These are phyloP conservation scores for Metopolophium dirhodum DNA, from an alignment of 1,140 invertebrate species.

Conservation along the genomic window DNA sequence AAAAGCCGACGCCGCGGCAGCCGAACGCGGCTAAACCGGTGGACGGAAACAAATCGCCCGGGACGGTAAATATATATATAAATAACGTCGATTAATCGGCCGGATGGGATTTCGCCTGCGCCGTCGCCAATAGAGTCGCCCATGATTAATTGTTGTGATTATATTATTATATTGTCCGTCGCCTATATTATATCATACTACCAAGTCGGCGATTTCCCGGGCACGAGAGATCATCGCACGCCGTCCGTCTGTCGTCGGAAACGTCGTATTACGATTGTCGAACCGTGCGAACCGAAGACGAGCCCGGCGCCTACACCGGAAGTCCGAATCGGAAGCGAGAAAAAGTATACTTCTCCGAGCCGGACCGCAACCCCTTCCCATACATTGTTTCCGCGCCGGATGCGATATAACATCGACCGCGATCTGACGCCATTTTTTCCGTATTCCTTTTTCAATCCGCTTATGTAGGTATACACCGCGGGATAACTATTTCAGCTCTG, in stretches of 20 bases:
- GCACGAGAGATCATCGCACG: not conserved
- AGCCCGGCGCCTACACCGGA: not conserved
- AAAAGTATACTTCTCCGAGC: not conserved
- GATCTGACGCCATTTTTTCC: not conserved
- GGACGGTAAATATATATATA: not conserved
- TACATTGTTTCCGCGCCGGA: not conserved
- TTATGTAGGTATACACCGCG: not conserved
- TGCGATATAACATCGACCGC: not conserved
- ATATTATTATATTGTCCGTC: not conserved
- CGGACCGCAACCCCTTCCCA: no score
- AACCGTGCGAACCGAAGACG: not conserved
- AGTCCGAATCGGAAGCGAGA: not conserved
- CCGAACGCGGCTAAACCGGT: not conserved
- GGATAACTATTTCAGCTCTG: not conserved
- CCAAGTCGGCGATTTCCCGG: no score
- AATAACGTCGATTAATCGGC: constrained; percentile 28
- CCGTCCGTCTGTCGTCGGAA: not conserved
- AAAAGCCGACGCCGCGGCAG: no score
- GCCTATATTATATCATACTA: no score
- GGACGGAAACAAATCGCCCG: constrained; percentile 22
- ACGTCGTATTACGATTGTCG: not conserved
- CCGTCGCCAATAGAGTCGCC: not conserved
- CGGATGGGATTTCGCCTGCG: not conserved
- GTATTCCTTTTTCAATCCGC: not conserved
- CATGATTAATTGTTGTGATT: constrained; percentile 3